phyloP scores from a whole-genome alignment of 2,797 vertebrate species.

The Parauchenoglanis ngamensis region DNA sequence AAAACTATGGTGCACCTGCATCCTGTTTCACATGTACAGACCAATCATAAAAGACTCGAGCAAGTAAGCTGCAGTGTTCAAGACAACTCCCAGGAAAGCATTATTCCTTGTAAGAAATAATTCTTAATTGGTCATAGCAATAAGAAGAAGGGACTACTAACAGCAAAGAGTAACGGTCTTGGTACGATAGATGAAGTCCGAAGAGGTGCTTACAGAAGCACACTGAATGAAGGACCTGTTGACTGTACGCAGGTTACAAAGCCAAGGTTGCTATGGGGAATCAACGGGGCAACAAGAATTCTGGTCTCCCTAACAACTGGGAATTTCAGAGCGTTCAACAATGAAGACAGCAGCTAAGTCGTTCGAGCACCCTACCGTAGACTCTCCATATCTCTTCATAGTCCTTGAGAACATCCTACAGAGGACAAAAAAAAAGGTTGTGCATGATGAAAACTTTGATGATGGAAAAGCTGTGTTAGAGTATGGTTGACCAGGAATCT shows the following conservation, averaged over 20 bases:
- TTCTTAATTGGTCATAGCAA: neutral
- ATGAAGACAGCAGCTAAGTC: neutral
- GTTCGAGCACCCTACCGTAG: neutral
- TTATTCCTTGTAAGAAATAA: neutral
- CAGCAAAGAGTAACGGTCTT: neutral
- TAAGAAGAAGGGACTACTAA: conserved; percentile 21
- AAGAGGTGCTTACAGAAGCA: conserved; percentile 69
- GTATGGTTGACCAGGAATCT: neutral
- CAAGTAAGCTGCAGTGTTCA: neutral
- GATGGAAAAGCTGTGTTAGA: neutral
- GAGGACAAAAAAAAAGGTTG: neutral
- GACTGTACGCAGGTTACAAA: conserved; percentile 63
- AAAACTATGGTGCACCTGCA: neutral
- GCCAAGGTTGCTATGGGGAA: conserved; percentile 73
- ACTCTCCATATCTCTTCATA: neutral
- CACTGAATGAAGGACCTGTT: conserved; percentile 67
- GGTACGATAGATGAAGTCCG: conserved; percentile 59
- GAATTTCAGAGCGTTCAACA: conserved; percentile 27
- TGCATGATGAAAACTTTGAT: too few species aligned
- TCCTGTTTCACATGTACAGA: neutral
- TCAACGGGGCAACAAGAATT: conserved; percentile 70
- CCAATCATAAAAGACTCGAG: neutral
- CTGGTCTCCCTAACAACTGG: conserved; percentile 57
- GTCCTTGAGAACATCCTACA: neutral
- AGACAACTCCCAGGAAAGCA: neutral